Evolutionary conservation across 2,888 invertebrate genomes (phyloP), one percentile per base, ranked within the genome.

Genomic region (Ctena decussata): DNA sequence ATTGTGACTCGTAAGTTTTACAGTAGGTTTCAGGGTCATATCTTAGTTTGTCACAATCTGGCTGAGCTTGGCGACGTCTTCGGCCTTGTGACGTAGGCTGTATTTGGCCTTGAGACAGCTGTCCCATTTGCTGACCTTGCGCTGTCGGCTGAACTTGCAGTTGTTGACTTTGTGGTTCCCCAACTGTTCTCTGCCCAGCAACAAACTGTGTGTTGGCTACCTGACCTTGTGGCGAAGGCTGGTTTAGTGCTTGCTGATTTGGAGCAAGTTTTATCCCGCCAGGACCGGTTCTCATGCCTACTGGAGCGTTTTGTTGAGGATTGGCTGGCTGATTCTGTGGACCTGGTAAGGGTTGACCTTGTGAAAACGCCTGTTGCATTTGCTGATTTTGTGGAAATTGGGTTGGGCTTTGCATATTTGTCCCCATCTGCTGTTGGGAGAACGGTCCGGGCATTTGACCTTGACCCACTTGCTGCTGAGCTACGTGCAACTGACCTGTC

Each of bases 11-110:
- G 60, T 84, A 89, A 27, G 60, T 78, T 77, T 80, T 46, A 65
- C 89, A 89, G 72, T 84, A 85, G 12, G 79, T 84, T 6, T 86
- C 80, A 27, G 84, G 86, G 32, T 84, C 84, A 57, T 71, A 41
- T 53, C 84, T 72, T 3, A 89, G 75, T 30, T 80, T 75, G 21
- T 80, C 70, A 72, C 89, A 89, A 35, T 81, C 84, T 15, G 89
- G 84, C 24, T 86, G 84, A 12, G 57, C 53, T 65, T 85, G 82
- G 35, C 89, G 46, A 35, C 71, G 70, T 65, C 88, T 46, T 71
- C 88, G 57, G n/a, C 78, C 71, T 27, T 79, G 53, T 0, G 39
- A 11, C 11, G 37, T 24, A 6, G 46, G 74, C n/a, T 78, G 78
- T 11, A 15, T 41, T 76, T 76, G 76, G 27, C 76, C 60, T 65